Evolutionary conservation across 2,797 vertebrate genomes (phyloP).

Genomic region (Pseudochaenichthys georgianus): DNA sequence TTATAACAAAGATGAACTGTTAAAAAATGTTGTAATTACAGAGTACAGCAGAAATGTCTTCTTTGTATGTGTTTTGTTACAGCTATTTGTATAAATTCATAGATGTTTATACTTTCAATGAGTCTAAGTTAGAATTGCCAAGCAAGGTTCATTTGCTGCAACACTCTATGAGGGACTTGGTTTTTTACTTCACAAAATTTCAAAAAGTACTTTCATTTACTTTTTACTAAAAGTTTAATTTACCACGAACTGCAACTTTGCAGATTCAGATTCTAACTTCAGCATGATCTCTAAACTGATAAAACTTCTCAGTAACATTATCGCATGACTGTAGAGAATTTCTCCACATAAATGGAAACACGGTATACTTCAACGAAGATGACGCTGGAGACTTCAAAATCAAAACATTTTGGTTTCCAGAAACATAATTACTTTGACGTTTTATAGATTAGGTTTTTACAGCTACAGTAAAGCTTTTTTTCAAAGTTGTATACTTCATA

Average conservation of each 20-base stretch:
- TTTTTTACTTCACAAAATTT: neutral
- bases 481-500: accelerated
- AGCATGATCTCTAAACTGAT: neutral
- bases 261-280: neutral
- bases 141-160: neutral
- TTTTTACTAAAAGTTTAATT: neutral
- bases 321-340: constrained; percentile 9
- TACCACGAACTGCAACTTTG: neutral
- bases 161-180: neutral
- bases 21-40: neutral
- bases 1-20: neutral
- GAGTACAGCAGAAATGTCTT: neutral
- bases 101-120: neutral
- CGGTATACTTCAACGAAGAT: neutral
- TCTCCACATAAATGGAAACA: constrained; percentile 20
- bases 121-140: neutral
- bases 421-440: neutral
- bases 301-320: neutral
- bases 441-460: neutral
- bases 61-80: neutral
- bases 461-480: too few species aligned
- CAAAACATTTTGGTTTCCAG: neutral
- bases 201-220: neutral
- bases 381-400: neutral
- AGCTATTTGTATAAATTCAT: neutral